A percentile compares a stretch with the other conserved stretches of the same genome.
phyloP scores from a whole-genome alignment of 1,140 invertebrate genomes.

The Batillaria attramentaria region DNA sequence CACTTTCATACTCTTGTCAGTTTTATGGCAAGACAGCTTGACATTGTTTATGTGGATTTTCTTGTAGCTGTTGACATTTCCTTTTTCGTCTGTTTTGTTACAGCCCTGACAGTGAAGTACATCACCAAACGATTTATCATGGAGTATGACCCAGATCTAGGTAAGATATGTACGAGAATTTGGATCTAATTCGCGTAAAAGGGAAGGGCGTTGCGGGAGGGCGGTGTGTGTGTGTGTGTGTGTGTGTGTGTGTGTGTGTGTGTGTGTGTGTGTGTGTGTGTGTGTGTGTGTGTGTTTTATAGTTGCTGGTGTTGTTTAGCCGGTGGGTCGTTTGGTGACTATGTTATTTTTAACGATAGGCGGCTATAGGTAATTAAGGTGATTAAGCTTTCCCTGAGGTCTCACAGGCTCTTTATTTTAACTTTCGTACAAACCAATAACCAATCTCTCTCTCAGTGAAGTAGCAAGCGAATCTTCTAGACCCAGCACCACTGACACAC shows the following conservation, averaged over 20 bases:
- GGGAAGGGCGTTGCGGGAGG: not conserved
- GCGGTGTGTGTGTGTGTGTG: not conserved
- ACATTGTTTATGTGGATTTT: not conserved
- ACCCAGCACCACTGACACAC: too few relatives aligned
- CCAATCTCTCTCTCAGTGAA: not conserved
- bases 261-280: conserved; percentile 5
- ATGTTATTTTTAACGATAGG: not conserved
- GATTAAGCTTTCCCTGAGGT: not conserved
- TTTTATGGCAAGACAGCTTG: not conserved
- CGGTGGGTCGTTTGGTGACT: not conserved
- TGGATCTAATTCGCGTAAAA: not conserved
- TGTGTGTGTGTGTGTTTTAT: conserved; percentile 7
- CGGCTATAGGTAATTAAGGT: not conserved
- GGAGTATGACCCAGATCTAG: conserved; percentile 73
- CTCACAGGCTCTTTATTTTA: not conserved
- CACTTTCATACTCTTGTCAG: not conserved
- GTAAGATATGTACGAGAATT: conserved; percentile 52
- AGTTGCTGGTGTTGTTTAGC: not conserved
- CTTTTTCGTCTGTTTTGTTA: conserved; percentile 1
- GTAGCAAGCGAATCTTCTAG: too few relatives aligned
- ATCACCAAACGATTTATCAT: conserved; percentile 73
- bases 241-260: conserved; percentile 11
- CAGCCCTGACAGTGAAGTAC: conserved; percentile 73
- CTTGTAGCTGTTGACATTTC: not conserved
- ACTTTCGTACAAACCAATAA: not conserved